Evolutionary conservation across 1,140 invertebrate species (phyloP), one percentile per base, ranked within the genome.

Genomic region (Megalonaias nervosa): DNA sequence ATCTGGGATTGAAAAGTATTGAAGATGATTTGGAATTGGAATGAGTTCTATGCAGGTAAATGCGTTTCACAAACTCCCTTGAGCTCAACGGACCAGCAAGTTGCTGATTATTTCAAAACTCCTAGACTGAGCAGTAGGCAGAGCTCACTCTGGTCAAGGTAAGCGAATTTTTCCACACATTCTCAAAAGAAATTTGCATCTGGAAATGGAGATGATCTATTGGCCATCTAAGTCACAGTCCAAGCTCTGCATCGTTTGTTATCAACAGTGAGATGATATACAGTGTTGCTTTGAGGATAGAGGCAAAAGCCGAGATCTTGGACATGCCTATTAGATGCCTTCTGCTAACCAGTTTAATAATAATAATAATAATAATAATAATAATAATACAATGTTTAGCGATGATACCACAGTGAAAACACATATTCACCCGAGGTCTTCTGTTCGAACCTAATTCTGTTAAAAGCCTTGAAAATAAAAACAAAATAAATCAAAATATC

Each of bases 261-360:
- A 82, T 73, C 72, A 71, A 67, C 17, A 74, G 66, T 16, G 69
- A 71, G 9, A 60, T 86, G 16, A 83, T 86, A 3, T 90, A 88
- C 67, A 80, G 78, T 67, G 83, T 86, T 58, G 89, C 91, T 73
- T 80, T 91, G 13, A 81, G 76, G 23, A 71, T 87, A 4, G 79
- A 88, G 65, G 86, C 87, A 21, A 92, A 91, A 80, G 87, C 91
- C 48, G 92, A 92, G 81, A 91, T 92, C 65, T 89, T 91, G 13
- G 92, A 93, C 75, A 90, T 90, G 72, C 91, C 92, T 13, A 87
- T 93, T 21, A 90, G 87, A 74, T 91, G 89, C 80, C 87, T 93
- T 65, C 76, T 92, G 6, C 65, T 84, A 67, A 89, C 89, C 56
- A 87, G 77, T 90, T 91, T 31, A 31, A 31, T 31, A 31, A 31